Percentiles rank a stretch among this genome's conserved stretches.
phyloP scores from a whole-genome alignment of 2,888 invertebrate species.

The Mythimna lalbum region DNA sequence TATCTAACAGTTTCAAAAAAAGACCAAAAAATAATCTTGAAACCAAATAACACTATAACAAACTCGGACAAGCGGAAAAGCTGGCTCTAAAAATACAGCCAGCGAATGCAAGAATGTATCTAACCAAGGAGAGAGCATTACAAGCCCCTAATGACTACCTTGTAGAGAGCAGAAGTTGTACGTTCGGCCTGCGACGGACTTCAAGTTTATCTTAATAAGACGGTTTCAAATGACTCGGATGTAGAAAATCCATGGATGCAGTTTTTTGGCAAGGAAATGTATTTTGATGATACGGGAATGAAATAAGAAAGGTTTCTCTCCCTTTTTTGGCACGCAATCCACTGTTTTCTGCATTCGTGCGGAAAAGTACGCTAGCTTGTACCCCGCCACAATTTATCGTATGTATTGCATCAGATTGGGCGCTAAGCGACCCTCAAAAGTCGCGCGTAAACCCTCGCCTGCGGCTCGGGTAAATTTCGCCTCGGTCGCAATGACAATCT shows the following conservation, averaged over 20 bases:
- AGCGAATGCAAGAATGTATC: slow-evolving; percentile 51
- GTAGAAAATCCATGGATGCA: slow-evolving; percentile 33
- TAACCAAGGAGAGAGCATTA: slow-evolving; percentile 56
- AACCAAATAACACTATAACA: slow-evolving; percentile 10
- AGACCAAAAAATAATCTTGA: not conserved
- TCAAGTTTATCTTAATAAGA: slow-evolving; percentile 81
- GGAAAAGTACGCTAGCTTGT: too few species aligned
- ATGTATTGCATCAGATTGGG: too few species aligned
- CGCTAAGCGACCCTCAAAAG: too few species aligned
- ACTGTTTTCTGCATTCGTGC: too few species aligned
- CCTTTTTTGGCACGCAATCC: too few species aligned
- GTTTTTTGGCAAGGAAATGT: not conserved
- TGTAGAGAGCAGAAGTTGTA: slow-evolving; percentile 81
- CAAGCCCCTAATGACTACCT: slow-evolving; percentile 81
- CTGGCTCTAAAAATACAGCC: slow-evolving; percentile 48
- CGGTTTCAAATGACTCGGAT: slow-evolving; percentile 71
- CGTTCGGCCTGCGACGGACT: slow-evolving; percentile 71
- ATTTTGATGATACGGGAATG: slow-evolving; percentile 2
- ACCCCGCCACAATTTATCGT: too few species aligned
- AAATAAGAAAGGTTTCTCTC: not conserved
- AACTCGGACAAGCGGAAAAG: slow-evolving; percentile 40
- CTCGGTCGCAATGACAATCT: too few species aligned
- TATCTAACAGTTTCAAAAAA: not conserved
- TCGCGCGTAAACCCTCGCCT: too few species aligned
- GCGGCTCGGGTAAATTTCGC: too few species aligned